phyloP scores from a whole-genome alignment of 1,140 invertebrate species.

The Gerris buenoi region DNA sequence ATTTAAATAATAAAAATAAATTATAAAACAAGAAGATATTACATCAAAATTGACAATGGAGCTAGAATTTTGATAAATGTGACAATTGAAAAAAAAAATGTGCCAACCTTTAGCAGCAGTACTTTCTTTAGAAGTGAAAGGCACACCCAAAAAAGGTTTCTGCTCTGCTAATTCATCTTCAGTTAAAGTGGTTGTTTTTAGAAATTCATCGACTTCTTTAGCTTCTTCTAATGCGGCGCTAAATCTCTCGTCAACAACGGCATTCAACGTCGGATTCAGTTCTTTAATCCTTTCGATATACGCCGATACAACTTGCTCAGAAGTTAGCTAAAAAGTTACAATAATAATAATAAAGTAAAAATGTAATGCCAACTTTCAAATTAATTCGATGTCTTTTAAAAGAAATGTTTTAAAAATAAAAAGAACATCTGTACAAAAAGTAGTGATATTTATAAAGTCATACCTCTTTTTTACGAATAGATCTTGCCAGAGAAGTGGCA shows the following conservation, averaged over 20 bases:
- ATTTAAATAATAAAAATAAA: too few relatives aligned
- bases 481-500: conserved; percentile 42
- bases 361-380: background rate
- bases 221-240: conserved; percentile 62
- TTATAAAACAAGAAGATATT: too few relatives aligned
- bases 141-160: conserved; percentile 61
- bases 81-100: too few relatives aligned
- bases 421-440: background rate
- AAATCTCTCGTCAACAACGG: conserved; percentile 63
- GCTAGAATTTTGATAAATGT: too few relatives aligned
- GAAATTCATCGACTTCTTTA: conserved; percentile 45
- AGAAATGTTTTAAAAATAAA: background rate
- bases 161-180: conserved; percentile 38
- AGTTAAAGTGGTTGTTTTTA: conserved; percentile 36
- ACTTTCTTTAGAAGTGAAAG: conserved; percentile 64
- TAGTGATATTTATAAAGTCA: conserved; percentile 6
- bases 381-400: background rate
- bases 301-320: conserved; percentile 52
- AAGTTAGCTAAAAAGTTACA: conserved; percentile 31
- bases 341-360: conserved; percentile 1
- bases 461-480: conserved; percentile 39
- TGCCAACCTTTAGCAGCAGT: conserved; percentile 39
- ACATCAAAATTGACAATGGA: too few relatives aligned
- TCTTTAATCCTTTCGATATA: conserved; percentile 64
- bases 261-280: conserved; percentile 64